Conservation (phyloP, 2,113 vertebrate species). For the Onychorhynchus coronatus region DNA sequence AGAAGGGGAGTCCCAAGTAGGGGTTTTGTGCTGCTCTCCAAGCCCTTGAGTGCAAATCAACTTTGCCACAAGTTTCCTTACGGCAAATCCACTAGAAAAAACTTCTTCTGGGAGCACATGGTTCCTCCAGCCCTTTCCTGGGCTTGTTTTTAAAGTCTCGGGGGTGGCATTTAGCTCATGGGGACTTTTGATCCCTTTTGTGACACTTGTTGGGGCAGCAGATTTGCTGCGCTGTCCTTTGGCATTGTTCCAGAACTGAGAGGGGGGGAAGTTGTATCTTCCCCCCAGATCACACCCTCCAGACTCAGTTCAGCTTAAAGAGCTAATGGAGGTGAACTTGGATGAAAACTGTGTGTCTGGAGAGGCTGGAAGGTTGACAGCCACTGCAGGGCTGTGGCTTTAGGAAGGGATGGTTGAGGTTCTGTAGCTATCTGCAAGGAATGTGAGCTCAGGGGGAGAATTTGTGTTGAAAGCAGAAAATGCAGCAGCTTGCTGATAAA, state of each 20-base stretch:
- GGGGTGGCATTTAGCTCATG: background rate
- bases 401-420: background rate
- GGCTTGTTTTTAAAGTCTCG: background rate
- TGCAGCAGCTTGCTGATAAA: background rate
- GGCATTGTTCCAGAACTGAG: background rate
- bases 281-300: background rate
- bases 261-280: background rate
- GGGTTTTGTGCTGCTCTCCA: background rate
- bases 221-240: background rate
- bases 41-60: fast-evolving
- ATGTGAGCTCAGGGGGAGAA: background rate
- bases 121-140: background rate
- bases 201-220: background rate
- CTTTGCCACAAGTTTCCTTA: background rate
- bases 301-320: background rate
- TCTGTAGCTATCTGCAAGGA: background rate
- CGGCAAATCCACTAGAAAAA: background rate
- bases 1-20: background rate
- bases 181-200: background rate
- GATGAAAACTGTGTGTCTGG: background rate
- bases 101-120: fast-evolving
- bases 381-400: background rate
- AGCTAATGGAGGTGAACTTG: background rate
- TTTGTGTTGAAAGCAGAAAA: background rate
- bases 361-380: background rate